Percentiles rank a stretch among this genome's conserved stretches.
Conservation (phyloP, 2,113 vertebrate species). For the Atrichornis clamosus region DNA sequence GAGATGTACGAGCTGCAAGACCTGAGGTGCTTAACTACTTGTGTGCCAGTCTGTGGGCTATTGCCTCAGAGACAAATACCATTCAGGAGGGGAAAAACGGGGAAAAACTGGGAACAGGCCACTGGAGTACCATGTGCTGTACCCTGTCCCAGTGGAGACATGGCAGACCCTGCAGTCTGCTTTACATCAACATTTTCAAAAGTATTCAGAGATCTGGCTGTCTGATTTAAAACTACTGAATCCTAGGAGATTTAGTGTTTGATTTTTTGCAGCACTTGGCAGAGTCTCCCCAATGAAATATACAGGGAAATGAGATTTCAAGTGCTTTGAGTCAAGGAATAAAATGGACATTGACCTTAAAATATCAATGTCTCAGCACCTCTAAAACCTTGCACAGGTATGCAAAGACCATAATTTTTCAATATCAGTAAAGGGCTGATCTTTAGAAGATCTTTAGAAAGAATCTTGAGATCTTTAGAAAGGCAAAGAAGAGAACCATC, state of each 20-base stretch:
- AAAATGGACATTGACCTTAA: not conserved
- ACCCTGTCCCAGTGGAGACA: not conserved
- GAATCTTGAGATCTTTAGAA: not conserved
- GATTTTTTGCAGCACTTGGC: not conserved
- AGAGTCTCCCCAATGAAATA: not conserved
- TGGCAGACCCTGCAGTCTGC: rapidly evolving
- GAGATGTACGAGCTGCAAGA: not conserved
- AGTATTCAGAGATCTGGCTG: not conserved
- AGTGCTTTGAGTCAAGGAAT: not conserved
- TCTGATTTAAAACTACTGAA: not conserved
- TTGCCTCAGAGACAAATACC: not conserved
- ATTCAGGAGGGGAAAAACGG: not conserved
- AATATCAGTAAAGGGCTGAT: not conserved
- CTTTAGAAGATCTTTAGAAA: not conserved
- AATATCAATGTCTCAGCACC: not conserved
- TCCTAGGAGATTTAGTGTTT: not conserved
- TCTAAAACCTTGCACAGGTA: not conserved
- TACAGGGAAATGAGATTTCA: not conserved
- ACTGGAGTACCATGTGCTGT: rapidly evolving
- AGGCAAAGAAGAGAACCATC: not conserved
- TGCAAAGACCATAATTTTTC: not conserved
- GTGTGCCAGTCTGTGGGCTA: not conserved
- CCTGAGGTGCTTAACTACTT: constrained; percentile 9
- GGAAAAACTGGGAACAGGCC: too few species aligned
- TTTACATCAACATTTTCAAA: not conserved